These are phyloP conservation scores for Tragelaphus eurycerus DNA, from an alignment of 2,797 vertebrate species.

Conservation along the genomic window DNA sequence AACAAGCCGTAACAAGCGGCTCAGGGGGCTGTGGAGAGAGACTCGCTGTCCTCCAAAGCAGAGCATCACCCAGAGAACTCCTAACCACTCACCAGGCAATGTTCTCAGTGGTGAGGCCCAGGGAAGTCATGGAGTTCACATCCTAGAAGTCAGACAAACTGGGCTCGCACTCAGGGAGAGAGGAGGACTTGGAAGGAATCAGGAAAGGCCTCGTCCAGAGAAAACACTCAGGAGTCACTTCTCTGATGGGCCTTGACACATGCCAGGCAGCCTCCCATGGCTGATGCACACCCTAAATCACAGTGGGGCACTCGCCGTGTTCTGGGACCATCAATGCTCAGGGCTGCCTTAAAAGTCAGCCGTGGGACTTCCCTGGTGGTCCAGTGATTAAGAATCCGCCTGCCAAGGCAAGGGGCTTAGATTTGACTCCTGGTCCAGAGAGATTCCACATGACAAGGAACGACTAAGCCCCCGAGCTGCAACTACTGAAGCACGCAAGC, in stretches of 20 bases:
- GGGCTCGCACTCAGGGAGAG: not conserved
- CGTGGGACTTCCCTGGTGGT: not conserved
- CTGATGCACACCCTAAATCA: fast-evolving
- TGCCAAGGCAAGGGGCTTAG: not conserved
- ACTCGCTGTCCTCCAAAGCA: not conserved
- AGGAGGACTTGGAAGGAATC: not conserved
- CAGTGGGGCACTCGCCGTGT: not conserved
- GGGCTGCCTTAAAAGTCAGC: not conserved
- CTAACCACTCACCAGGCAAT: not conserved
- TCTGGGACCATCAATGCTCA: not conserved
- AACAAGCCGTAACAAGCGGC: not conserved
- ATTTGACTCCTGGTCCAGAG: not conserved
- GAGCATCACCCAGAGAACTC: not conserved
- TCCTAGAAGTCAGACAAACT: not conserved
- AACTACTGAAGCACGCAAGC: not conserved
- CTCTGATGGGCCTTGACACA: too few species aligned
- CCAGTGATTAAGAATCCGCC: not conserved
- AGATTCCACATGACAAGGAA: not conserved
- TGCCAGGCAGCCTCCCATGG: not conserved
- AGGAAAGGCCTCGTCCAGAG: not conserved
- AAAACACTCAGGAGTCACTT: not conserved
- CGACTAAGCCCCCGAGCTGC: not conserved
- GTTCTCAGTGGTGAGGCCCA: not conserved
- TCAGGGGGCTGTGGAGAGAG: not conserved
- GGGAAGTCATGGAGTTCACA: not conserved